phyloP scores from a whole-genome alignment of 2,113 vertebrate species.

The Gymnobelideus leadbeateri region DNA sequence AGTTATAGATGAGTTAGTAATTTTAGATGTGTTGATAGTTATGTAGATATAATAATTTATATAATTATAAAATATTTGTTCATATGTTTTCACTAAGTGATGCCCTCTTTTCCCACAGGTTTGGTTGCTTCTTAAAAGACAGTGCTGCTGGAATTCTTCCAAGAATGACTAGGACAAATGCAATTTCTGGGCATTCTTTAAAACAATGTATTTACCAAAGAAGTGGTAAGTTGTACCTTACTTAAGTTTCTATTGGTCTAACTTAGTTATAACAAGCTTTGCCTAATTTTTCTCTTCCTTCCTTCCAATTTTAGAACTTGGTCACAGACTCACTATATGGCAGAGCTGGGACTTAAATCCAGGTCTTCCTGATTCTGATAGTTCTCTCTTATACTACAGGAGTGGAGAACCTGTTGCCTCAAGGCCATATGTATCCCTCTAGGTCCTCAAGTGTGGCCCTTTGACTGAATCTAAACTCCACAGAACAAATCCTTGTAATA shows the following conservation, averaged over 20 bases:
- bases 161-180: conserved; percentile 65
- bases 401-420: no score
- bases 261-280: background rate
- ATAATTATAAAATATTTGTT: background rate
- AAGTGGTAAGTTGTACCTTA: conserved; percentile 79
- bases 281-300: background rate
- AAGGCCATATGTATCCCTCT: no score
- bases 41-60: background rate
- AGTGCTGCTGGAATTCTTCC: conserved; percentile 79
- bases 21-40: background rate
- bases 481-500: no score
- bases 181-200: conserved; percentile 86
- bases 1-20: background rate
- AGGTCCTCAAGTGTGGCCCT: no score
- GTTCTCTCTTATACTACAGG: background rate
- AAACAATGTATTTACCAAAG: conserved; percentile 84
- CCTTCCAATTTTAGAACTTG: background rate
- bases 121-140: conserved; percentile 87
- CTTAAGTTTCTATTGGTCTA: conserved; percentile 9
- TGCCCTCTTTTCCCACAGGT: conserved; percentile 80
- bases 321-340: no score
- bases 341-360: background rate
- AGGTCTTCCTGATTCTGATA: background rate
- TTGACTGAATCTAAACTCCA: no score
- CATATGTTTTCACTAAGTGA: conserved; percentile 28